phyloP scores from a whole-genome alignment of 2,888 invertebrate species.

The Eupithecia dodoneata region DNA sequence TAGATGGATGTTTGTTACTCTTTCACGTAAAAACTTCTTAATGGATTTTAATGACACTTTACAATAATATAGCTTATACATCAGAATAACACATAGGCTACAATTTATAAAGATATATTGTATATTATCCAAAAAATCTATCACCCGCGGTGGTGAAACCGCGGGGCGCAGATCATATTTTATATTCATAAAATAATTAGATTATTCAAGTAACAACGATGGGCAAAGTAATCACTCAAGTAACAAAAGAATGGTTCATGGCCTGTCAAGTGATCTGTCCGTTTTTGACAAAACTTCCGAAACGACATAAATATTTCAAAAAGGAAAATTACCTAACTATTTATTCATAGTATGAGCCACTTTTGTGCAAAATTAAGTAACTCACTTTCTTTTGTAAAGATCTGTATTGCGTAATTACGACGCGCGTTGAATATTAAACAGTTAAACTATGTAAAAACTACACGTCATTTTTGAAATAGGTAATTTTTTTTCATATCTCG shows the following conservation, averaged over 20 bases:
- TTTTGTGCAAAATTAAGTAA: conserved; percentile 32
- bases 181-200: neutral
- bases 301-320: conserved; percentile 32
- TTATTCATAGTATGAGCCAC: neutral
- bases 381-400: conserved; percentile 43
- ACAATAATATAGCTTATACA: too few species aligned
- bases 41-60: too few species aligned
- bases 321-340: neutral
- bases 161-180: too few species aligned
- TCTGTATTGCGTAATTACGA: conserved; percentile 32
- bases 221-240: neutral
- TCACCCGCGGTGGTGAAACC: too few species aligned
- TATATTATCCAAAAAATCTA: too few species aligned
- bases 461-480: neutral
- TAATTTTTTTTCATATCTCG: neutral
- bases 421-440: conserved; percentile 35
- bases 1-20: too few species aligned
- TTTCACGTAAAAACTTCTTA: too few species aligned
- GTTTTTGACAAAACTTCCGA: conserved; percentile 18
- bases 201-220: neutral
- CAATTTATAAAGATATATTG: too few species aligned
- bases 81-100: too few species aligned
- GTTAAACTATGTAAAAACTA: conserved; percentile 18
- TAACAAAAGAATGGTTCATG: neutral
- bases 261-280: neutral